A percentile compares a stretch with the other conserved stretches of the same genome.
Conservation (phyloP, 2,113 vertebrate species). For the Centropus unirufus region DNA sequence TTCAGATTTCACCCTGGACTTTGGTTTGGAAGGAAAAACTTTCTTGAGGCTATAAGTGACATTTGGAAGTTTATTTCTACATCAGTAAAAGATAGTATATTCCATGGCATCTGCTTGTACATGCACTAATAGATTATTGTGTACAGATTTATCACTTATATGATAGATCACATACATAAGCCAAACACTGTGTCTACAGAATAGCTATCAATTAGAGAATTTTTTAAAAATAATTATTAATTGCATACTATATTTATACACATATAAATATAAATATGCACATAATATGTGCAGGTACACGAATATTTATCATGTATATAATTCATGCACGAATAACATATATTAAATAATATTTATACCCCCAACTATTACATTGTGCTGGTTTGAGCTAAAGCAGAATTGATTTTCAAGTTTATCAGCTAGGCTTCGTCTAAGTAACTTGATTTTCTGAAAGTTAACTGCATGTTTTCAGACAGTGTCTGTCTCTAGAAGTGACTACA, state of each 20-base stretch:
- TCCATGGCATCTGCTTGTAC: not conserved
- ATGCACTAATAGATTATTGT: not conserved
- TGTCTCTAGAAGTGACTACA: too few species aligned
- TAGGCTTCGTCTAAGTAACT: too few species aligned
- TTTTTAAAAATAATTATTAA: not conserved
- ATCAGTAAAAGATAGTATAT: not conserved
- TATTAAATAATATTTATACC: not conserved
- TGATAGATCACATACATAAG: not conserved
- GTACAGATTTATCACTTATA: not conserved
- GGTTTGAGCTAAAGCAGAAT: too few species aligned
- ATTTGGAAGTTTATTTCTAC: not conserved
- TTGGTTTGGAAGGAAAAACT: not conserved
- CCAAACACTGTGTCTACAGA: not conserved
- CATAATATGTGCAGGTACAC: too few species aligned
- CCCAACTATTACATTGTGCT: too few species aligned
- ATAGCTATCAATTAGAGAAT: not conserved
- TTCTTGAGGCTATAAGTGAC: not conserved
- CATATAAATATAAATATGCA: not conserved
- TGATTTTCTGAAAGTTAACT: too few species aligned
- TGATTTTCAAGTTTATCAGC: too few species aligned
- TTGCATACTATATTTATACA: not conserved
- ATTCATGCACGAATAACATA: not conserved
- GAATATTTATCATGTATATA: not conserved
- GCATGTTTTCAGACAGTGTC: too few species aligned
- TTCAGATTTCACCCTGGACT: not conserved